Conservation (phyloP, 2,888 invertebrate genomes). For the Clunio marinus region DNA sequence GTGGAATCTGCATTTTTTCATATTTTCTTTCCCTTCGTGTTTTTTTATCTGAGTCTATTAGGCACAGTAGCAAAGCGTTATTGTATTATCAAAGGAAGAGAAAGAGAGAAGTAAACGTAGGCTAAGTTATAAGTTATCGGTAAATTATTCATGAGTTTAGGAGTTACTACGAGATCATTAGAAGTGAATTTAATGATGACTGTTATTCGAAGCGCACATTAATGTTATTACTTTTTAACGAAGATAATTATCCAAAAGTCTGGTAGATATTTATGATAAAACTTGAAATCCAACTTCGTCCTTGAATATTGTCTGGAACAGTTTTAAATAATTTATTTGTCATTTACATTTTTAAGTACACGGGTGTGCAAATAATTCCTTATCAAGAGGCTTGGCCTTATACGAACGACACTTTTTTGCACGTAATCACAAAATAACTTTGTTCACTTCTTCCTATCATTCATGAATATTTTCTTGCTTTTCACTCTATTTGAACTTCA, state of each 20-base stretch:
- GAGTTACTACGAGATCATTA: constrained; percentile 7
- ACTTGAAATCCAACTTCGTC: neutral
- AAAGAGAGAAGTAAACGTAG: neutral
- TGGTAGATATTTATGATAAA: constrained; percentile 1
- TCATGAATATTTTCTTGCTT: neutral
- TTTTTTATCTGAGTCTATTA: neutral
- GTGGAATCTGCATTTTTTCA: constrained; percentile 29
- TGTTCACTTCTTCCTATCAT: neutral
- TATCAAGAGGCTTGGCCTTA: neutral
- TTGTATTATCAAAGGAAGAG: neutral
- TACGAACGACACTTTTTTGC: constrained; percentile 16
- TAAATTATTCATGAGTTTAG: constrained; percentile 35
- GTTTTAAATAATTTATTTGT: neutral
- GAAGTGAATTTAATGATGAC: neutral
- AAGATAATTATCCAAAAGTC: constrained; percentile 16
- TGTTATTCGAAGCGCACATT: neutral
- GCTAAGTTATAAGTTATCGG: constrained; percentile 26
- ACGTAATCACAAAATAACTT: constrained; percentile 29
- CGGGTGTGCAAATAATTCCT: constrained; percentile 1
- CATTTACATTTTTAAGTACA: constrained; percentile 12
- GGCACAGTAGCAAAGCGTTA: neutral
- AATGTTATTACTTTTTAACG: constrained; percentile 16
- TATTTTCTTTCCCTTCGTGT: neutral
- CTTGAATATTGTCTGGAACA: neutral
- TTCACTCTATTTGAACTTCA: no score